These are phyloP conservation scores for Kryphioiulus occultus DNA, from an alignment of 2,888 invertebrate species.

Conservation along the genomic window DNA sequence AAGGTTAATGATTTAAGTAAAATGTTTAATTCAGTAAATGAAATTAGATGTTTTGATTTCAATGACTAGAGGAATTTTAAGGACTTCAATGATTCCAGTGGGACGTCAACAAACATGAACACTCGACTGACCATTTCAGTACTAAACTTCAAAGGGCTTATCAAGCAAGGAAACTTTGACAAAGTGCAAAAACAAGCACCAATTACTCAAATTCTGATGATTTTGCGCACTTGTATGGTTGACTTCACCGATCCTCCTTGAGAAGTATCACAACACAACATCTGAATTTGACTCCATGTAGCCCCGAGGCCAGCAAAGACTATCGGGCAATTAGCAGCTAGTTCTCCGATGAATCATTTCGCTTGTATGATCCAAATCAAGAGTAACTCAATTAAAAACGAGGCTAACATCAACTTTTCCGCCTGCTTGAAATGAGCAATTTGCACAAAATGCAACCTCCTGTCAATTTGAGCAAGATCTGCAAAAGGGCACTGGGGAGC, in stretches of 20 bases:
- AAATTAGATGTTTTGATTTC: no score
- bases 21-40: no score
- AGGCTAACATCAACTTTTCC: background rate
- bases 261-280: background rate
- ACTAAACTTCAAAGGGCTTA: no score
- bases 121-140: no score
- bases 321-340: background rate
- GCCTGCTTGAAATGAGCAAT: background rate
- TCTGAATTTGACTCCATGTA: background rate
- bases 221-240: background rate
- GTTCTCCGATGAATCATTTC: background rate
- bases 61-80: no score
- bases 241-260: background rate
- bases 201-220: background rate
- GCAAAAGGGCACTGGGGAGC: background rate
- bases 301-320: background rate
- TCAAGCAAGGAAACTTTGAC: no score
- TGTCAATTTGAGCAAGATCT: background rate
- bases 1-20: no score
- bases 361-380: background rate
- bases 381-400: slow-evolving; percentile 6
- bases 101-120: no score
- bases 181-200: background rate
- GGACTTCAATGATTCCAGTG: no score
- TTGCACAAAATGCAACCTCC: background rate